A percentile compares a stretch with the other conserved stretches of the same genome.
Conservation (phyloP, 2,113 vertebrate genomes). For the Polypterus senegalus region DNA sequence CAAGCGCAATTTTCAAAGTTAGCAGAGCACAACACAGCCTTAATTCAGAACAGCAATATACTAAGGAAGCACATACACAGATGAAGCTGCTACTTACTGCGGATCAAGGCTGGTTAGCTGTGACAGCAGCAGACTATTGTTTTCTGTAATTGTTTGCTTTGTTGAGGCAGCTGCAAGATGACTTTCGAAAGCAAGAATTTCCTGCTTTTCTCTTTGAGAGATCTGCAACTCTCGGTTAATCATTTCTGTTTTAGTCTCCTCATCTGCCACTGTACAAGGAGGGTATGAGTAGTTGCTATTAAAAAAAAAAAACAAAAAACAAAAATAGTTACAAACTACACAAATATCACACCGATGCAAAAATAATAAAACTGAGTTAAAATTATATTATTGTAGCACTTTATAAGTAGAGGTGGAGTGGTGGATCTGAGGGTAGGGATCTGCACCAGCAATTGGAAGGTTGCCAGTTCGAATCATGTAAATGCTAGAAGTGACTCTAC, state of each 20-base stretch:
- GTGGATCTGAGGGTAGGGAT: too few relatives aligned
- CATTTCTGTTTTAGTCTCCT: conserved; percentile 88
- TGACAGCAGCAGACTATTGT: conserved; percentile 83
- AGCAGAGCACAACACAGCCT: too few relatives aligned
- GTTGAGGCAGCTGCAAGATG: conserved; percentile 92
- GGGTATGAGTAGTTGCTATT: conserved; percentile 89
- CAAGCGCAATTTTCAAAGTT: too few relatives aligned
- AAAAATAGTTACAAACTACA: neutral
- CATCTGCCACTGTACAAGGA: conserved; percentile 84
- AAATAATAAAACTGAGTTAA: too few relatives aligned
- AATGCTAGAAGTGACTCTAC: too few relatives aligned
- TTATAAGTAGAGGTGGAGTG: too few relatives aligned
- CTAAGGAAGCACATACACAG: neutral
- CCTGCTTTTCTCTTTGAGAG: conserved; percentile 90
- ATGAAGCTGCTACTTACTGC: conserved; percentile 55
- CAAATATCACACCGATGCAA: too few relatives aligned
- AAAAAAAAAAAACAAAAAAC: neutral
- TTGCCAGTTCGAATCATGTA: too few relatives aligned
- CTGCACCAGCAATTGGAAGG: too few relatives aligned
- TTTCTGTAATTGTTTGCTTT: conserved; percentile 95
- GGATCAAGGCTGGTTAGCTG: conserved; percentile 93
- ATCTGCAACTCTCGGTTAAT: conserved; percentile 84
- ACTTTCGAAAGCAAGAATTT: conserved; percentile 93
- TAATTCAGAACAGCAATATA: too few relatives aligned
- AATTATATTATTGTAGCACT: too few relatives aligned